Base-by-base conservation (phyloP, 2,113 vertebrate genomes). In the Salvelinus namaycush region DNA sequence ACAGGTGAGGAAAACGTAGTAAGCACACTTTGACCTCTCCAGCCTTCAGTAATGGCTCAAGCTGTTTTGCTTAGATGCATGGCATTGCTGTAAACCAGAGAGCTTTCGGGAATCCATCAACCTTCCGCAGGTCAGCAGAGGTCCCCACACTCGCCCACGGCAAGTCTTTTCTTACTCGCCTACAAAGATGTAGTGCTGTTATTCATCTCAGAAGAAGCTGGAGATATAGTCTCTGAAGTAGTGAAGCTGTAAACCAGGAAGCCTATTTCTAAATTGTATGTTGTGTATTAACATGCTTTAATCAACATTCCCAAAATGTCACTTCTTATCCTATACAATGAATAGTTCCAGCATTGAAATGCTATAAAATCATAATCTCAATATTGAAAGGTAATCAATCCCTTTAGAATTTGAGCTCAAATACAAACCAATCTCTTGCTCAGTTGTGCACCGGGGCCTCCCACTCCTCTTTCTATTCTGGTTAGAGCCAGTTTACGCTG, bases 91-190 rank as follows among this genome's bases (percentile, higher is more conserved):
- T 81, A 39, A 75, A 64, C 29, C 39, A 9, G 44, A 39, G 39
- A 39, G 71, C 72, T 75, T 79, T 73, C 72, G 39, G 39, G 39
- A 11, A 65, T 68, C 60, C 39, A 75, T 76, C 74, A 70, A 81
- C 71, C 59, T 51, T 60, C 78, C 67, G 51, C 39, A 44, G 77
- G 77, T 81, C 83, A 81, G 72, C 64, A 69, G 71, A 79, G 34
- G 34, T 34, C 6, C 34, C 34, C 6, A 34, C 34, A 34, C 34
- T 7, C 34, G 71, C 83, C 77, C 75, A 82, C 77, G 13, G 31
- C 24, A 29, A 22, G 29, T 9, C 9, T 78, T 78, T 69, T 70
- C 34, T 73, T 49, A 44, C 64, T 68, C 64, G 51, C 71, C 71
- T 59, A 68, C 64, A 67, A 66, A 66, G 11, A 39, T 29, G 1